These are phyloP conservation scores for Pachliopta kotzebuea DNA, from an alignment of 2,888 invertebrate species.

Conservation along the genomic window DNA sequence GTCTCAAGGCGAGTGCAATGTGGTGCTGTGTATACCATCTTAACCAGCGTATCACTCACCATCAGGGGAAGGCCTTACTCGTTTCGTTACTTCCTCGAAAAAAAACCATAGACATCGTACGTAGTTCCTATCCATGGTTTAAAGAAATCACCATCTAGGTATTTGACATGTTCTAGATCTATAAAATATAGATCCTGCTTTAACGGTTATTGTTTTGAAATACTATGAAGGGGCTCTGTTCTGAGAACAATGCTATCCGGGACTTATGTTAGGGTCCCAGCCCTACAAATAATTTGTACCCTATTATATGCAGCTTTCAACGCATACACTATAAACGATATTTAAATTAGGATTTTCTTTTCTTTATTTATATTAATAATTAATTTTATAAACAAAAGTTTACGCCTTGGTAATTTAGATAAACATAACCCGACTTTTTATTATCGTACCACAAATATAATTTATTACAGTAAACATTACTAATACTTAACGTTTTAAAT, in stretches of 20 bases:
- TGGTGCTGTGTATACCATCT: too few species aligned
- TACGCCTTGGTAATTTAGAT: not conserved
- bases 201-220: constrained; percentile 18
- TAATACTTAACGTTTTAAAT: too few species aligned
- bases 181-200: constrained; percentile 1
- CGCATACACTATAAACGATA: constrained; percentile 11
- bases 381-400: not conserved
- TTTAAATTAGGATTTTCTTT: constrained; percentile 9
- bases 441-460: too few species aligned
- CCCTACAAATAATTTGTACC: constrained; percentile 25
- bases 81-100: too few species aligned
- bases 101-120: too few species aligned
- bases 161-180: not conserved
- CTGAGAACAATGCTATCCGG: constrained; percentile 29
- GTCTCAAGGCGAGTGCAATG: too few species aligned
- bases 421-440: not conserved
- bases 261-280: constrained; percentile 2
- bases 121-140: not conserved
- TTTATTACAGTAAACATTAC: too few species aligned
- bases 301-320: constrained; percentile 8
- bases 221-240: not conserved
- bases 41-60: too few species aligned
- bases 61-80: too few species aligned
- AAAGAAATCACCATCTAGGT: not conserved
- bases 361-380: not conserved